phyloP scores from a whole-genome alignment of 2,113 vertebrate genomes.

The Petrocephalus zakoni region DNA sequence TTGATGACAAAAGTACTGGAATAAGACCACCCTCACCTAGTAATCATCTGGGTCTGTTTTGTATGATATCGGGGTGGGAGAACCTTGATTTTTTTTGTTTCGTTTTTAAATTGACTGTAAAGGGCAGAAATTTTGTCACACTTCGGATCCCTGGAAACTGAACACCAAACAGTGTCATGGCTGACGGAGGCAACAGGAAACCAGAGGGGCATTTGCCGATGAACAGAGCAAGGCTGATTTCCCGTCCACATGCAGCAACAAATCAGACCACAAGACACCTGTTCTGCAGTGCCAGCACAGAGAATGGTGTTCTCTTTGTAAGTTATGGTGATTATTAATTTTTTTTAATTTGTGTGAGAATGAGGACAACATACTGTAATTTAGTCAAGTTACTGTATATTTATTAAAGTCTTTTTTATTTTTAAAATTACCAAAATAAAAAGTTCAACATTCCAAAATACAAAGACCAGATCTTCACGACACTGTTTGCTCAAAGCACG shows the following conservation, averaged over 20 bases:
- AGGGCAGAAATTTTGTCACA: neutral
- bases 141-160: neutral
- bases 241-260: neutral
- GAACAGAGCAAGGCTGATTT: neutral
- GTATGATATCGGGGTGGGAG: neutral
- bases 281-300: neutral
- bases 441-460: slow-evolving; percentile 68
- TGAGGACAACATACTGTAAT: slow-evolving; percentile 35
- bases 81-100: neutral
- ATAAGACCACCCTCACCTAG: neutral
- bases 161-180: neutral
- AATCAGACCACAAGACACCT: slow-evolving; percentile 8
- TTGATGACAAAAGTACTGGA: neutral
- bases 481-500: slow-evolving; percentile 36
- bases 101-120: neutral
- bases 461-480: slow-evolving; percentile 54
- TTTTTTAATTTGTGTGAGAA: slow-evolving; percentile 15
- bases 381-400: slow-evolving; percentile 58
- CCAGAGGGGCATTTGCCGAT: neutral
- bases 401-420: slow-evolving; percentile 64
- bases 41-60: neutral
- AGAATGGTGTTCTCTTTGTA: neutral
- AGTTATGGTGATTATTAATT: neutral
- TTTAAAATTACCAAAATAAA: slow-evolving; percentile 65
- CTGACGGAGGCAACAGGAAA: neutral